phyloP scores from a whole-genome alignment of 2,797 vertebrate species.

The Pantherophis alleghaniensis region DNA sequence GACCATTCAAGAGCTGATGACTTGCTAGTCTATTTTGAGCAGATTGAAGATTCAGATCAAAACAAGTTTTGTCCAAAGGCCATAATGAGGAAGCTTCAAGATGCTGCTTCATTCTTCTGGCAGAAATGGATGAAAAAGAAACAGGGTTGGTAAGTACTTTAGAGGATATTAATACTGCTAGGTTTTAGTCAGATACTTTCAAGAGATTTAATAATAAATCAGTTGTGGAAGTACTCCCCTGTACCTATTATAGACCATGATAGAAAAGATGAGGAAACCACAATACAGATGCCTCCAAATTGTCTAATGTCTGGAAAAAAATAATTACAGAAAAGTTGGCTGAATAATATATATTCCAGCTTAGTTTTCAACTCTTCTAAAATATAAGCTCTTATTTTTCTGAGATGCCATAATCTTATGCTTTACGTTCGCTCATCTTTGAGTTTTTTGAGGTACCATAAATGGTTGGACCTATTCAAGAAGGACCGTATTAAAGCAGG shows the following conservation, averaged over 20 bases:
- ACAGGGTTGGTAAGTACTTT: neutral
- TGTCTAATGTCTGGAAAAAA: neutral
- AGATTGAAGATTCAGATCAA: neutral
- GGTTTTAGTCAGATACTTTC: neutral
- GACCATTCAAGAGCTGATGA: neutral
- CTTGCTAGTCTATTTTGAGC: neutral
- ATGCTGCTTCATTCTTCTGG: neutral
- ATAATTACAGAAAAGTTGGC: neutral
- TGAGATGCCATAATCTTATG: neutral
- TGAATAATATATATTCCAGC: neutral
- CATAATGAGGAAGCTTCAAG: neutral
- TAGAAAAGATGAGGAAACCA: neutral
- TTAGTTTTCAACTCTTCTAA: neutral
- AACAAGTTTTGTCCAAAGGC: neutral
- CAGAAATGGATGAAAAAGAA: neutral
- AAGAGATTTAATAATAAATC: neutral
- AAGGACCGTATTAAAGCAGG: neutral
- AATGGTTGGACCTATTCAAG: neutral
- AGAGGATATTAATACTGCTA: neutral
- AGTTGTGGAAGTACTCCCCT: neutral
- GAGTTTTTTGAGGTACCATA: neutral
- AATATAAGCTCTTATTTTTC: neutral
- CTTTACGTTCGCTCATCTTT: neutral
- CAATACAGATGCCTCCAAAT: neutral
- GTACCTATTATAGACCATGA: neutral